Evolutionary conservation across 2,888 invertebrate species (phyloP).

Genomic region (Sipha maydis): DNA sequence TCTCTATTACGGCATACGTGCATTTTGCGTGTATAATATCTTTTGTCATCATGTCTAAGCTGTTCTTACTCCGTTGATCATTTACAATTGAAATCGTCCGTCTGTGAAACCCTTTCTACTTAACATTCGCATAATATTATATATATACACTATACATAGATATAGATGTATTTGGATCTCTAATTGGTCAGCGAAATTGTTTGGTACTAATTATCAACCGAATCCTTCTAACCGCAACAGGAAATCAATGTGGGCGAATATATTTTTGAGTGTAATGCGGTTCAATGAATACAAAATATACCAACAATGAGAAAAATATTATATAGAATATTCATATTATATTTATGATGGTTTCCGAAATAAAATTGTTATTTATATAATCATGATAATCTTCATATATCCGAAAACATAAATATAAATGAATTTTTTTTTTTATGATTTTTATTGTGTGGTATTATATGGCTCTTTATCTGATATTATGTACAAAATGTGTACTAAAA

Average conservation of each 20-base stretch:
- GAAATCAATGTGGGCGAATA: neutral
- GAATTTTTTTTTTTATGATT: too few relatives aligned
- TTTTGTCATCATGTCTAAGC: conserved; percentile 1
- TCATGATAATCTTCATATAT: too few relatives aligned
- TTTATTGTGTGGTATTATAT: too few relatives aligned
- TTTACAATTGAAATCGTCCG: conserved; percentile 16
- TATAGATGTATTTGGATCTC: neutral
- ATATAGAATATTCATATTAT: too few relatives aligned
- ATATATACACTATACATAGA: neutral
- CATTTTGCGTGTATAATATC: conserved; percentile 11
- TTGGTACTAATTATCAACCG: neutral
- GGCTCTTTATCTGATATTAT: too few relatives aligned
- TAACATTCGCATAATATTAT: neutral
- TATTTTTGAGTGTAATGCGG: too few relatives aligned
- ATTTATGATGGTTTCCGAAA: too few relatives aligned
- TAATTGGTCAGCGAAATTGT: conserved; percentile 19
- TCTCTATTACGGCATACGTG: neutral
- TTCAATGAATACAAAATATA: too few relatives aligned
- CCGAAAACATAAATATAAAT: too few relatives aligned
- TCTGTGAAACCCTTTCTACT: neutral
- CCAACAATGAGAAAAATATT: too few relatives aligned
- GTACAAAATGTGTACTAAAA: too few relatives aligned
- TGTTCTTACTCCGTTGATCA: conserved; percentile 11
- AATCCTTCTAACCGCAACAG: neutral
- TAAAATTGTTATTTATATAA: too few relatives aligned